Evolutionary conservation across 1,140 invertebrate species (phyloP), one percentile per base, ranked within the genome.

Genomic region (Drosophila chauvacae): DNA sequence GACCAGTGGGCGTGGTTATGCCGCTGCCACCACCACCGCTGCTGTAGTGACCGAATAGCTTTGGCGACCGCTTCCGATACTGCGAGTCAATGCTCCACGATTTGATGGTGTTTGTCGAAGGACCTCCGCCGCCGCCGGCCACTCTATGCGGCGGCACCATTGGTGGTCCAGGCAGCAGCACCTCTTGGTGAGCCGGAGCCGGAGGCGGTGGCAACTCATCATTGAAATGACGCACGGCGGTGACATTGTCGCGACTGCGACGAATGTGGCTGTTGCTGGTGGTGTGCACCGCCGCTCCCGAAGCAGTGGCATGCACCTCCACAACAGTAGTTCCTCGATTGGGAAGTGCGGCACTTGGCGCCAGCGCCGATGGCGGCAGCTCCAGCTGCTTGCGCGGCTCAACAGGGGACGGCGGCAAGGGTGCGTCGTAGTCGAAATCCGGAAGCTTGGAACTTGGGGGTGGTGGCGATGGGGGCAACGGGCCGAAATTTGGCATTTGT

Each of bases 11-110:
- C 11, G 91, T 92, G 23, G 91, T 92, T 10, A 92, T 91, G 93
- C 85, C 90, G 44, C 94, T 91, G 44, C 94, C 91, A 45, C 91
- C 91, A 44, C 93, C 88, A 20, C 91, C 91, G 45, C 87, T 86
- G 59, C 79, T 91, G 4, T 86, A 91, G 62, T 85, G 74, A 16
- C 87, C 84, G 44, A 91, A 84, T 13, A 91, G 58, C 11, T 91
- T 92, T 13, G 91, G 91, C 23, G 91, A 94, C 81, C 93, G 94
- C 87, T 95, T 95, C 56, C 94, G 94, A 80, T 94, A 95, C 57
- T 95, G 95, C 5, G 96, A 95, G 86, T 97, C 96, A 95, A 97
- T 96, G 20, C 96, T 96, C 80, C 96, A 94, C 51, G 96, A 97
- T 91, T 96, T 96, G 35, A 97, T 94, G 60, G 95, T 96, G 82